Evolutionary conservation across 2,888 invertebrate species (phyloP).

Genomic region (Gymnocheta viridis): DNA sequence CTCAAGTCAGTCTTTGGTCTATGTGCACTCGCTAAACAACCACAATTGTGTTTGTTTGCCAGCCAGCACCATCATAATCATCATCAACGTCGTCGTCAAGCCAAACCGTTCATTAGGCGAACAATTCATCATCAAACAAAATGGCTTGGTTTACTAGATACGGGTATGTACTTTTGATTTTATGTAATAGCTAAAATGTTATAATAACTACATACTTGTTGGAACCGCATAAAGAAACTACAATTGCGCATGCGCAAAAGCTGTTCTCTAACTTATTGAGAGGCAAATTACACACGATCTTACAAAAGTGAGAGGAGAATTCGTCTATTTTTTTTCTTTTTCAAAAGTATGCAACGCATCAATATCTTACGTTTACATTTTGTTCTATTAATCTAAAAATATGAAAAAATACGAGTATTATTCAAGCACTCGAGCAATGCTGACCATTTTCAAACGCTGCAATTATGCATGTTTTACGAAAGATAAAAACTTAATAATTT

Average conservation of each 20-base stretch:
- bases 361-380: neutral
- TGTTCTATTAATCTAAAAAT: too few species aligned
- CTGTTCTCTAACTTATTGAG: neutral
- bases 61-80: neutral
- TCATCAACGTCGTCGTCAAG: neutral
- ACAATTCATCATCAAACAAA: neutral
- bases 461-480: neutral
- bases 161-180: neutral
- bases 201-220: neutral
- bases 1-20: conserved; percentile 21
- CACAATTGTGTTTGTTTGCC: neutral
- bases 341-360: neutral
- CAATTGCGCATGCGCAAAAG: neutral
- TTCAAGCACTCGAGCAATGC: too few species aligned
- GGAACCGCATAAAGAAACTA: neutral
- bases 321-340: neutral
- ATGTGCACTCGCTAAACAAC: neutral
- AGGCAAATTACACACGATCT: neutral
- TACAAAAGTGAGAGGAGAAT: neutral
- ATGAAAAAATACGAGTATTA: too few species aligned
- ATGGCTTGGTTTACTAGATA: neutral
- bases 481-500: neutral
- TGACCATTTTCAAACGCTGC: neutral
- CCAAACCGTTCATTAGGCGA: neutral
- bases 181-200: neutral